Evolutionary conservation across 1,140 invertebrate genomes (phyloP).

Genomic region (Popillia japonica): DNA sequence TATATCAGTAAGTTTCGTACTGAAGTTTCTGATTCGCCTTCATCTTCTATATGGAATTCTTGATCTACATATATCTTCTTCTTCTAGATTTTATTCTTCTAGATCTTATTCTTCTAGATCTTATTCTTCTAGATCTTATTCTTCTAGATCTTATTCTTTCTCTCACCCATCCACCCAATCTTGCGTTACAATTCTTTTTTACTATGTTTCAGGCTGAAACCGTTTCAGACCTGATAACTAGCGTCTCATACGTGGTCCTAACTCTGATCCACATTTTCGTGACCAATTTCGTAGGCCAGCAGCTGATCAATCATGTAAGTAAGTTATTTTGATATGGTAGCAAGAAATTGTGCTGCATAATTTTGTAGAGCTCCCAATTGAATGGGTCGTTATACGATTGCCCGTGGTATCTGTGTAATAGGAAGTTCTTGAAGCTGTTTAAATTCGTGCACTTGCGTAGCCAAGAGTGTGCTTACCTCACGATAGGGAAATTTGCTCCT

Average conservation of each 20-base stretch:
- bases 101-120: no score
- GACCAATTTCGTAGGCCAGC: background rate
- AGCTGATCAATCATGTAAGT: slow-evolving; percentile 15
- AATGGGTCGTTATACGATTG: background rate
- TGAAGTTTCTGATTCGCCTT: no score
- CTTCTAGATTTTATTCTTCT: no score
- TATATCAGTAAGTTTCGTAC: background rate
- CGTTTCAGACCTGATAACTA: background rate
- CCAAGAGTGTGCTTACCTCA: background rate
- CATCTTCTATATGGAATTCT: no score
- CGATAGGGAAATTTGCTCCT: slow-evolving; percentile 11
- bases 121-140: no score
- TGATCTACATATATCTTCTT: no score
- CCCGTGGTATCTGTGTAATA: slow-evolving; percentile 23
- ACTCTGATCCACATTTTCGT: background rate
- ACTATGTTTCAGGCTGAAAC: slow-evolving; percentile 4
- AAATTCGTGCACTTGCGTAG: slow-evolving; percentile 18
- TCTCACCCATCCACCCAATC: no score
- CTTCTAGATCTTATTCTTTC: no score
- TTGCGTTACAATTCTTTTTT: no score
- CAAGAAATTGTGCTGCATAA: no score
- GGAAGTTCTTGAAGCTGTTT: background rate
- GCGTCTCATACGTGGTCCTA: background rate
- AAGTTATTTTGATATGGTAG: no score
- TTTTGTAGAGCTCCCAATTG: background rate